A percentile compares a stretch with the other conserved stretches of the same genome.
phyloP scores from a whole-genome alignment of 1,140 invertebrate genomes.

The Dendrolimus punctatus region DNA sequence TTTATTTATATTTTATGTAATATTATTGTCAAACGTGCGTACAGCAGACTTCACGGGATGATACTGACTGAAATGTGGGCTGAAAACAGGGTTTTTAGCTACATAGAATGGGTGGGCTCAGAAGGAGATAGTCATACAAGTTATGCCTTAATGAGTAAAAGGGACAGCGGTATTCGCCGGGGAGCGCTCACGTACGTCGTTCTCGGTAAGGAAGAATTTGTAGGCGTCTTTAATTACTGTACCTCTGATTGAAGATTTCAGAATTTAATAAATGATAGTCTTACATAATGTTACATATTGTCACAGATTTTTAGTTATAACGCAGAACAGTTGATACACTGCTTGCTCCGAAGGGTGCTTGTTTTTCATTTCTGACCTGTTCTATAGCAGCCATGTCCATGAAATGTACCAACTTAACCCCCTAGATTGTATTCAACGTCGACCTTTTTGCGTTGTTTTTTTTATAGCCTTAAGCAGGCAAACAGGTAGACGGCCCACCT shows the following conservation, averaged over 20 bases:
- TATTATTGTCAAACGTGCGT: constrained; percentile 14
- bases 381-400: too few species aligned
- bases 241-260: constrained; percentile 43
- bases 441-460: too few species aligned
- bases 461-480: too few species aligned
- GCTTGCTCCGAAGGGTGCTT: too few species aligned
- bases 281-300: constrained; percentile 7
- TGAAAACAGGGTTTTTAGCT: constrained; percentile 35
- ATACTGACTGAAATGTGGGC: constrained; percentile 33
- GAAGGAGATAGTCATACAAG: constrained; percentile 19
- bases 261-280: constrained; percentile 35
- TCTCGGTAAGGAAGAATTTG: constrained; percentile 37
- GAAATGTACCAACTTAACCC: too few species aligned
- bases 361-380: too few species aligned
- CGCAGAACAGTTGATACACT: too few species aligned
- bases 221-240: constrained; percentile 42
- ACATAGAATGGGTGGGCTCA: constrained; percentile 34
- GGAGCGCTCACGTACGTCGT: constrained; percentile 31
- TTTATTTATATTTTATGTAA: too few species aligned
- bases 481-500: too few species aligned
- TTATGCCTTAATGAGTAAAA: constrained; percentile 1
- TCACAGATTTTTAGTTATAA: background rate
- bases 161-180: constrained; percentile 17
- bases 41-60: constrained; percentile 19
- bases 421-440: too few species aligned